Conservation (phyloP, 2,113 vertebrate genomes). For the Zingel zingel region DNA sequence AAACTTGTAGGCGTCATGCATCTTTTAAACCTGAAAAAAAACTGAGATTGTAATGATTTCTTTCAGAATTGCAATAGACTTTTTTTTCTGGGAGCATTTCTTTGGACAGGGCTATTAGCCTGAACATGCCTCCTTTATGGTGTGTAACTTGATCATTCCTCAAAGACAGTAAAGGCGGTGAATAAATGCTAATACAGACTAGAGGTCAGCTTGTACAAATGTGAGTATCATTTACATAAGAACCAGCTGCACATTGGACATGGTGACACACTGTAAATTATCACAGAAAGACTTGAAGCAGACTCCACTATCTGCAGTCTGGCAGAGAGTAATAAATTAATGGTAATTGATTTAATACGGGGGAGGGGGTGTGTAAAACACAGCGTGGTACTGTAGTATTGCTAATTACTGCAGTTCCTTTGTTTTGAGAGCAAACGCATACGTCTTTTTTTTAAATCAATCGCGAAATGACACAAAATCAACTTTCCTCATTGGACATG, state of each 20-base stretch:
- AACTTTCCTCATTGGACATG: neutral
- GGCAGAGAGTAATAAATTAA: conserved; percentile 47
- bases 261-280: conserved; percentile 5
- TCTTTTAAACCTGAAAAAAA: neutral
- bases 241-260: neutral
- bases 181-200: neutral
- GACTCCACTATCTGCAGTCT: conserved; percentile 41
- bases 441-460: neutral
- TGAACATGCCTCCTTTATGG: neutral
- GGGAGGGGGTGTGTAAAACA: neutral
- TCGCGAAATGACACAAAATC: neutral
- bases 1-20: neutral
- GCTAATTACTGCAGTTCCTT: conserved; percentile 24
- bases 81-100: neutral
- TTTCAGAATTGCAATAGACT: neutral
- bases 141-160: neutral
- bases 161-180: neutral
- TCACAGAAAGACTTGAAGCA: conserved; percentile 25
- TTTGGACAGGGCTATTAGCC: too few relatives aligned
- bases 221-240: neutral
- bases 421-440: neutral
- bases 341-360: conserved; percentile 42
- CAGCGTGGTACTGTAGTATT: neutral
- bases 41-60: neutral
- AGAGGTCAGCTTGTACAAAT: neutral